Base-by-base conservation (phyloP, 2,113 vertebrate species). In the Ptilonorhynchus violaceus region DNA sequence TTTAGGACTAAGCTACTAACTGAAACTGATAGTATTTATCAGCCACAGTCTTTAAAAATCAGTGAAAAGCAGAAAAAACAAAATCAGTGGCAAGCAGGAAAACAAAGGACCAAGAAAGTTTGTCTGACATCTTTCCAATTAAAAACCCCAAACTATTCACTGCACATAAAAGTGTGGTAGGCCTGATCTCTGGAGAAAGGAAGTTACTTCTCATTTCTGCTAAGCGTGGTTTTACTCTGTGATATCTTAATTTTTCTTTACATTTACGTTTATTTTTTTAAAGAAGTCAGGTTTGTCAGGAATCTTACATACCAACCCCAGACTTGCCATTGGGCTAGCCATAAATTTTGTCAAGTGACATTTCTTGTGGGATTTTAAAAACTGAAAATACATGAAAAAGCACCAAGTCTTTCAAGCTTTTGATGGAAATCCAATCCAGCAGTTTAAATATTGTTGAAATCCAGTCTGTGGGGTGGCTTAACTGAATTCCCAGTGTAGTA, bases 11-110 rank as follows among this genome's bases (percentile, higher is more conserved):
- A 94, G 82, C 46, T 74, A 20, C 85, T 63, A 31, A 60, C 67
- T 95, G 88, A 83, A 89, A 85, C 7, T 76, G 44, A 75, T 72
- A 80, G 44, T 41, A 92, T 95, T 93, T 88, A 63, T 96, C 82
- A 94, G 63, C 42, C 39, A 58, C 7, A n/a, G 78, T 74, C 58
- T 79, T 84, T 10, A 66, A 76, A 93, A 95, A 75, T 52, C 21
- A 55, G 10, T 59, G 35, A 52, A 56, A 75, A 90, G 35, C 11
- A 33, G 16, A 9, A 13, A 39, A 60, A 47, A 17, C 20, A 55
- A 50, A 31, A 52, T 15, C 42, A 42, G 42, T 42, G 42, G 42
- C 13, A 42, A 42, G 42, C 42, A 42, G 42, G 42, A 42, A 42
- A 42, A 42, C 13, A 42, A 50, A 25, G 6, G 9, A 75, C 11